These are phyloP conservation scores for Eristalinus sepulchralis DNA, from an alignment of 2,888 invertebrate genomes.

Conservation along the genomic window DNA sequence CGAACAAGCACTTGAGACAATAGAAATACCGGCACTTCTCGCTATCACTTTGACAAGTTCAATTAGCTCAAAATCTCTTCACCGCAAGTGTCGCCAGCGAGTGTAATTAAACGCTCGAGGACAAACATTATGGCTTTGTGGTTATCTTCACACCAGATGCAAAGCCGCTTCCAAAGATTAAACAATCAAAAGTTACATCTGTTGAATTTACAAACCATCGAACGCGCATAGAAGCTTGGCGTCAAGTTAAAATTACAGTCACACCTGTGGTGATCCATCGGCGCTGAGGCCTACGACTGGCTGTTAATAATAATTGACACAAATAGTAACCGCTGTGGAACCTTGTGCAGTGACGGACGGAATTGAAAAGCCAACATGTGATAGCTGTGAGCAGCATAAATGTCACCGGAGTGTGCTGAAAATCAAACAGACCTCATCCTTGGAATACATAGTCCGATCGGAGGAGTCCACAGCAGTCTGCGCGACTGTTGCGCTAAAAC, in stretches of 20 bases:
- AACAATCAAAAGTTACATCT: neutral
- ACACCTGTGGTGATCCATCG: slow-evolving; percentile 10
- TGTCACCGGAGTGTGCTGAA: slow-evolving; percentile 24
- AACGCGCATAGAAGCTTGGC: neutral
- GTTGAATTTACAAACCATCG: neutral
- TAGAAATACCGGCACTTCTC: neutral
- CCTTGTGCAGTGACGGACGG: slow-evolving; percentile 14
- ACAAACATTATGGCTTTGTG: neutral
- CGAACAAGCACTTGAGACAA: neutral
- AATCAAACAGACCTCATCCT: slow-evolving; percentile 21
- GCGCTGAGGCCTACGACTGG: neutral
- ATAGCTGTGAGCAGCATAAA: slow-evolving; percentile 21
- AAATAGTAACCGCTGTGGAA: slow-evolving; percentile 9
- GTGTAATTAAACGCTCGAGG: neutral
- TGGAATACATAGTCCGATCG: slow-evolving; percentile 6
- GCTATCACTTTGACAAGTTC: neutral
- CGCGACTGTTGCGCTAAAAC: neutral
- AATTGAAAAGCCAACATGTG: neutral
- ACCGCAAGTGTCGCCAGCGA: neutral
- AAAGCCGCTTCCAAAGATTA: neutral
- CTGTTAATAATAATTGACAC: slow-evolving; percentile 10
- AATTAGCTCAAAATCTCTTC: neutral
- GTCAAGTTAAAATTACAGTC: neutral
- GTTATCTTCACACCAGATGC: neutral
- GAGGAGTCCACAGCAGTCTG: neutral